phyloP scores from a whole-genome alignment of 2,797 vertebrate species.

The Echeneis naucrates region DNA sequence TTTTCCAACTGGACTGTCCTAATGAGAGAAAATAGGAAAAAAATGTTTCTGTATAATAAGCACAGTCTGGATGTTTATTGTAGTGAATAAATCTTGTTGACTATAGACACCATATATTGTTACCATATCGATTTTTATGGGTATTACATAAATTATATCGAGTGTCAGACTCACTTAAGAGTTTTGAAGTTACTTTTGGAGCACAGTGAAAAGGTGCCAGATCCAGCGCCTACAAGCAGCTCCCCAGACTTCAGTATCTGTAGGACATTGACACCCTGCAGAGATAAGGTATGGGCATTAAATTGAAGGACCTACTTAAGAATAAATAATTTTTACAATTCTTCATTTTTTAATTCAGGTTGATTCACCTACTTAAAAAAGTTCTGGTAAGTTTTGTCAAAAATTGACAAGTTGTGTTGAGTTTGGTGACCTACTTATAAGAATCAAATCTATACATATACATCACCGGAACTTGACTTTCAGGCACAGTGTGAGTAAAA shows the following conservation, averaged over 20 bases:
- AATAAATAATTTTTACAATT: background rate
- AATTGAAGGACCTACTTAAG: background rate
- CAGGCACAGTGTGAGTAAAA: background rate
- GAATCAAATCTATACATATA: background rate
- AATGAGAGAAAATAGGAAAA: background rate
- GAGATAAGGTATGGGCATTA: slow-evolving; percentile 29
- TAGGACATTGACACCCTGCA: slow-evolving; percentile 88
- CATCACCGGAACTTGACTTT: background rate
- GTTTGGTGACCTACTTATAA: background rate
- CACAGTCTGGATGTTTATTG: background rate
- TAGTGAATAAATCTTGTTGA: background rate
- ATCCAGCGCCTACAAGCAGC: slow-evolving; percentile 89
- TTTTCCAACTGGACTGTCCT: slow-evolving; percentile 89
- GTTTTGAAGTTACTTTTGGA: slow-evolving; percentile 86
- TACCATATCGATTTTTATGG: background rate
- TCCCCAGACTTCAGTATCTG: slow-evolving; percentile 85
- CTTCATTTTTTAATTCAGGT: background rate
- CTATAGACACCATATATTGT: background rate
- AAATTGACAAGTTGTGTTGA: background rate
- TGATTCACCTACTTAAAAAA: slow-evolving; percentile 1
- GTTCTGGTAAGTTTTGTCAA: background rate
- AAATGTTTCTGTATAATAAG: background rate
- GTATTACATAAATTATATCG: background rate
- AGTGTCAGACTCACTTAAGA: slow-evolving; percentile 84
- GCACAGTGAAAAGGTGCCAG: slow-evolving; percentile 86